Percentiles rank a stretch among this genome's conserved stretches.
phyloP scores from a whole-genome alignment of 2,888 invertebrate species.

The Sclerodermus sp. region DNA sequence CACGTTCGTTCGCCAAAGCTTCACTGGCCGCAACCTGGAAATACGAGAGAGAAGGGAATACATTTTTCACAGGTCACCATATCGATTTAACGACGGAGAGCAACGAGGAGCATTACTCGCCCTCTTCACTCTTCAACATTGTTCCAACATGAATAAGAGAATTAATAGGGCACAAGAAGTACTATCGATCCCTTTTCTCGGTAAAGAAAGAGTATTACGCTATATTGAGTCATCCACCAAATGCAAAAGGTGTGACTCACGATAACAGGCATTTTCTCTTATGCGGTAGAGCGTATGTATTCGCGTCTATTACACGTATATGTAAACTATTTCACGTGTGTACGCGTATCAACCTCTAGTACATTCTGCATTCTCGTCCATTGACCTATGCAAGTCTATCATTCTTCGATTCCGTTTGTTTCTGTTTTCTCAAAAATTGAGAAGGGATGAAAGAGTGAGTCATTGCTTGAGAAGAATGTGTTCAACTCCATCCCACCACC shows the following conservation, averaged over 20 bases:
- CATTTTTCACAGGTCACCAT: too few species aligned
- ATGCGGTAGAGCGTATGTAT: too few species aligned
- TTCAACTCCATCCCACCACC: too few species aligned
- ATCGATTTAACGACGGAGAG: too few species aligned
- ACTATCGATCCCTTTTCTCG: constrained; percentile 34
- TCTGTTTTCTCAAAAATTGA: too few species aligned
- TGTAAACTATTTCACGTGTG: not conserved
- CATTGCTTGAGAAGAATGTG: too few species aligned
- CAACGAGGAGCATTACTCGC: not conserved
- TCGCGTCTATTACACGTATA: too few species aligned
- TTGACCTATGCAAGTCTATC: too few species aligned
- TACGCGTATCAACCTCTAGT: not conserved
- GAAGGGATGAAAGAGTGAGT: too few species aligned
- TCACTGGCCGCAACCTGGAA: constrained; percentile 36
- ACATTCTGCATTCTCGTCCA: too few species aligned
- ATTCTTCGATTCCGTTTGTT: too few species aligned
- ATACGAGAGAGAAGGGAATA: not conserved
- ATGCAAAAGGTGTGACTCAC: constrained; percentile 38
- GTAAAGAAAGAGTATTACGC: constrained; percentile 35
- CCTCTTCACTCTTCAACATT: not conserved
- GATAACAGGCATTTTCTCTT: too few species aligned
- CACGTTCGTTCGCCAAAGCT: constrained; percentile 31
- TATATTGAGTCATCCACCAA: constrained; percentile 46
- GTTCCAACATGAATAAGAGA: constrained; percentile 6
- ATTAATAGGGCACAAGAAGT: constrained; percentile 30